Conservation (phyloP, 2,888 invertebrate genomes). For the Perizoma flavofasciatum region DNA sequence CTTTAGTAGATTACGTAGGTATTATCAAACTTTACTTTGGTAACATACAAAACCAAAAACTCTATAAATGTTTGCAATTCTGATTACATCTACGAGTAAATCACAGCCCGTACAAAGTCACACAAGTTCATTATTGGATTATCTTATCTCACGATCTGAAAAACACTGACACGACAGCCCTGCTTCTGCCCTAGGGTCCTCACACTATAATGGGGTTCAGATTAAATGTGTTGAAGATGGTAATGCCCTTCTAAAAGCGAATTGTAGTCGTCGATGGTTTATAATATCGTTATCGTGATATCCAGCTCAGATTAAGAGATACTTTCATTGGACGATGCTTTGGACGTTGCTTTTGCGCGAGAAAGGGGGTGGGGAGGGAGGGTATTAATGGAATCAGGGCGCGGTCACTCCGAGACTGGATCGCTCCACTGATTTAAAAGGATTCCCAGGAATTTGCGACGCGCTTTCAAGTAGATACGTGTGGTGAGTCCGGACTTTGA, state of each 20-base stretch:
- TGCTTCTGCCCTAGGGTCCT: constrained; percentile 48
- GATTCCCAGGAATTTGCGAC: constrained; percentile 63
- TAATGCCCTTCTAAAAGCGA: constrained; percentile 77
- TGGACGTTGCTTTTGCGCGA: constrained; percentile 42
- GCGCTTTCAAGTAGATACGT: constrained; percentile 53
- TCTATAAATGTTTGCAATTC: neutral
- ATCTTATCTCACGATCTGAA: constrained; percentile 47
- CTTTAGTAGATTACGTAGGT: too few species aligned
- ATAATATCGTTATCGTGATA: constrained; percentile 75
- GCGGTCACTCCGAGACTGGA: constrained; percentile 60
- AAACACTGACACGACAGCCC: constrained; percentile 50
- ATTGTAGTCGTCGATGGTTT: constrained; percentile 75
- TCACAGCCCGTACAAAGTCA: constrained; percentile 41
- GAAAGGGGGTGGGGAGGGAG: constrained; percentile 43
- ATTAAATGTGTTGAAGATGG: constrained; percentile 73
- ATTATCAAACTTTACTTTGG: too few species aligned
- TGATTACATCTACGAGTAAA: constrained; percentile 32
- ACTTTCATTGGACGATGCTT: constrained; percentile 56
- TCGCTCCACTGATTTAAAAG: constrained; percentile 67
- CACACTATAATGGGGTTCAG: constrained; percentile 65
- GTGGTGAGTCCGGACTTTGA: constrained; percentile 56
- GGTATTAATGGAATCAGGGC: constrained; percentile 68
- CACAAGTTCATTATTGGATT: constrained; percentile 42
- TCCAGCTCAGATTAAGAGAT: constrained; percentile 74
- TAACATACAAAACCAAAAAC: too few species aligned